Base-by-base conservation (phyloP, 2,113 vertebrate species). In the Centrocercus urophasianus region DNA sequence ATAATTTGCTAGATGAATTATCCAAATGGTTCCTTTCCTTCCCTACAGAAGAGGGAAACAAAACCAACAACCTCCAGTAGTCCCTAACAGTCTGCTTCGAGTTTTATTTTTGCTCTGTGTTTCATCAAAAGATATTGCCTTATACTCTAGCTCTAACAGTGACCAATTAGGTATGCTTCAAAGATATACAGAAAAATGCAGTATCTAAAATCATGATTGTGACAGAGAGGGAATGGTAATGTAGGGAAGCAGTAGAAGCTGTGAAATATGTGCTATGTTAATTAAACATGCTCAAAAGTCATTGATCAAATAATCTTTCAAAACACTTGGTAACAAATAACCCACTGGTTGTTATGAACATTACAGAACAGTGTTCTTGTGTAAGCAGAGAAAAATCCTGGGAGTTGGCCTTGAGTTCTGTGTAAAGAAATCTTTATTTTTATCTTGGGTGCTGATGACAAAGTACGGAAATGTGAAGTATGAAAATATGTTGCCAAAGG, bases 21-120 rank as follows among this genome's bases (percentile, higher is more conserved):
- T 90, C 86, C 90, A 96, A 86, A 93, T 88, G 92, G 88, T 91
- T 70, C 95, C 50, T 74, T 86, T 93, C 91, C 64, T 88, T 96
- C 76, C 76, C 65, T 0, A 0, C 34, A 81, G 65, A 78, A 92
- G 4, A 75, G 47, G 50, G 57, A 92, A 36, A 74, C 21, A 86
- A 93, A 96, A 92, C 90, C 87, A 91, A 70, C 92, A 88, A 89
- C 88, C 88, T 89, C 70, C 86, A 92, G 19, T 94, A 94, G 90
- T 95, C 92, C 42, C 42, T 78, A 17, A 81, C 75, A 76, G 65
- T 94, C 86, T 88, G 73, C 64, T 86, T 88, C 69, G 74, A 57
- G 19, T 93, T 93, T 95, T 83, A 57, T 81, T 47, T 95, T 47
- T 95, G 83, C 88, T 92, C 83, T 94, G 88, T 90, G 86, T 71